Evolutionary conservation across 2,113 vertebrate genomes (phyloP).

Genomic region (Antechinus stuartii): DNA sequence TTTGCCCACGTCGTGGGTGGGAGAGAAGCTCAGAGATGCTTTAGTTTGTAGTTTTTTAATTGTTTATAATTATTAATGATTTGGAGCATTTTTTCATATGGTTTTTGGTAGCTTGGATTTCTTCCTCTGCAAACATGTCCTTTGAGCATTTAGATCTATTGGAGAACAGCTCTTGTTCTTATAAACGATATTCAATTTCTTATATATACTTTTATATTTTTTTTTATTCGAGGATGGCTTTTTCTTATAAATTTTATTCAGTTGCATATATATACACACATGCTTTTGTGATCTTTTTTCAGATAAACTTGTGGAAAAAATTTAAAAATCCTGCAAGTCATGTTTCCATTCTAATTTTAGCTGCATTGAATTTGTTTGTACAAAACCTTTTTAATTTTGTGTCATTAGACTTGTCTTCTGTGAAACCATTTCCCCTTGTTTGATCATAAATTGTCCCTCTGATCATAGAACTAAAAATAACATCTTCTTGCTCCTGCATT

Average conservation of each 20-base stretch:
- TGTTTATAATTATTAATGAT: not conserved
- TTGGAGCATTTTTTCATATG: not conserved
- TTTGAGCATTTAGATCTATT: not conserved
- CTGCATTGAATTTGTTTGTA: not conserved
- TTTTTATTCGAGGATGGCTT: not conserved
- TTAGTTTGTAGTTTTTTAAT: not conserved
- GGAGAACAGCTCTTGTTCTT: not conserved
- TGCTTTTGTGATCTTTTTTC: not conserved
- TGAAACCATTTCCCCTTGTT: not conserved
- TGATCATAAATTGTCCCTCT: not conserved
- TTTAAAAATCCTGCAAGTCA: not conserved
- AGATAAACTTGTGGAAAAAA: not conserved
- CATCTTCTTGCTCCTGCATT: not conserved
- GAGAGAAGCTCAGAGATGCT: not conserved
- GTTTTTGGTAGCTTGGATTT: not conserved
- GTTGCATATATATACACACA: not conserved
- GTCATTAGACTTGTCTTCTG: not conserved
- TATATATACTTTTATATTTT: not conserved
- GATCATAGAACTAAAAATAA: not conserved
- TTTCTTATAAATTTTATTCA: not conserved
- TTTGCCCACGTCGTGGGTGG: not conserved
- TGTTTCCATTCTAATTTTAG: not conserved
- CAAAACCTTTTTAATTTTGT: not conserved
- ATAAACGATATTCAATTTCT: not conserved
- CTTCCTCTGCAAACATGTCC: not conserved